phyloP scores from a whole-genome alignment of 2,888 invertebrate species.

The Rosalia funebris region DNA sequence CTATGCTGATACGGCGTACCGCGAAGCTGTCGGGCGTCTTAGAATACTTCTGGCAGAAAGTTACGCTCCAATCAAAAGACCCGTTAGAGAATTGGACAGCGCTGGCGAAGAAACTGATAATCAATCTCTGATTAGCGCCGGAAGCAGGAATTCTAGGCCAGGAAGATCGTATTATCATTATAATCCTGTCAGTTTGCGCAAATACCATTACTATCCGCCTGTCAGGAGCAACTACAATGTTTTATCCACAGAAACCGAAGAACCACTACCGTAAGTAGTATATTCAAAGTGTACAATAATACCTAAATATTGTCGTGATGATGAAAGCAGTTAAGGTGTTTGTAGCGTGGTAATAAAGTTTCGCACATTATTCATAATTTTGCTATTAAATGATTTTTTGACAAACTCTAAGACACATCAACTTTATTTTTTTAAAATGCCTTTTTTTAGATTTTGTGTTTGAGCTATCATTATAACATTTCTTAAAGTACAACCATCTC shows the following conservation, averaged over 20 bases:
- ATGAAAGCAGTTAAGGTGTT: no score
- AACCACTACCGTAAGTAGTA: conserved; percentile 35
- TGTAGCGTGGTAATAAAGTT: no score
- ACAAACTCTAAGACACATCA: no score
- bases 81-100: conserved; percentile 65
- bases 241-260: conserved; percentile 30
- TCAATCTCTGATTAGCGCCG: conserved; percentile 64
- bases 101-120: conserved; percentile 72
- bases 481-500: no score
- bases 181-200: conserved; percentile 44
- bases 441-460: no score
- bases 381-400: no score
- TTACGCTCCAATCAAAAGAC: conserved; percentile 69
- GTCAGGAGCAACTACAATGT: conserved; percentile 34
- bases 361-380: no score
- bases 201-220: conserved; percentile 49
- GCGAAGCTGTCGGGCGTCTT: conserved; percentile 83
- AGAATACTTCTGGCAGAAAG: conserved; percentile 82
- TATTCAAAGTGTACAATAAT: no score
- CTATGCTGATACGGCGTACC: conserved; percentile 85
- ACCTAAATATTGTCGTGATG: no score
- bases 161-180: conserved; percentile 48
- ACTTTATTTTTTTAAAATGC: no score
- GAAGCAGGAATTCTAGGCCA: conserved; percentile 52
- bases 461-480: no score